A percentile compares a stretch with the other conserved stretches of the same genome.
These are phyloP conservation scores for Intellagama lesueurii DNA, from an alignment of 2,797 vertebrate genomes.

Conservation along the genomic window DNA sequence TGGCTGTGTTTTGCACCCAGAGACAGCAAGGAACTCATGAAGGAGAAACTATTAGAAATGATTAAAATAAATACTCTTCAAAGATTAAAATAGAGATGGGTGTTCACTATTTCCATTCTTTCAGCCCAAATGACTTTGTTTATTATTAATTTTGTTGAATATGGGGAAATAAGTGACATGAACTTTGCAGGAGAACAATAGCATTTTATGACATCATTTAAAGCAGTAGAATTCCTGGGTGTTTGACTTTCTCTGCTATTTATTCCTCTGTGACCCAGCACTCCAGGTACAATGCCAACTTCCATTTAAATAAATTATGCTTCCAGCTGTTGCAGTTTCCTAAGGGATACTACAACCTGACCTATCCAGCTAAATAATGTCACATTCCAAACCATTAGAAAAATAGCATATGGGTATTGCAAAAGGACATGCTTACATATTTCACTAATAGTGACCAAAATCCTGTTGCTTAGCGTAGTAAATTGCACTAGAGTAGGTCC, in stretches of 20 bases:
- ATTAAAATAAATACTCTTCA: neutral
- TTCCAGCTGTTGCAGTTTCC: constrained; percentile 33
- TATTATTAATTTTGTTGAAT: neutral
- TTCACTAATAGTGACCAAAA: neutral
- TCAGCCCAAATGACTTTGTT: constrained; percentile 46
- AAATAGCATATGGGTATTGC: neutral
- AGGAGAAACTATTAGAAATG: constrained; percentile 8
- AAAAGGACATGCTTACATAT: neutral
- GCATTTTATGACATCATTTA: constrained; percentile 37
- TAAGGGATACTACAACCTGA: constrained; percentile 19
- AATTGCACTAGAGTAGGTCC: too few relatives aligned
- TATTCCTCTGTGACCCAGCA: constrained; percentile 38
- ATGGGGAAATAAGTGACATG: neutral
- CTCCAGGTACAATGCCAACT: constrained; percentile 33
- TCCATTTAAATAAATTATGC: constrained; percentile 32
- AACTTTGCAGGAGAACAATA: constrained; percentile 31
- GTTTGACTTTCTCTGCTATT: constrained; percentile 47
- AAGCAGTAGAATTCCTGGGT: constrained; percentile 50
- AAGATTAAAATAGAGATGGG: neutral
- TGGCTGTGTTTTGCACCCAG: neutral
- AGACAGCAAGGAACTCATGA: neutral
- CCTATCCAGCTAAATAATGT: constrained; percentile 20
- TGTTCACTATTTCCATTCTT: constrained; percentile 35
- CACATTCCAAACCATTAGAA: neutral
- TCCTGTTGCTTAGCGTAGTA: too few relatives aligned